Base-by-base conservation (phyloP, 2,888 invertebrate species). In the Marronus borbonicus region DNA sequence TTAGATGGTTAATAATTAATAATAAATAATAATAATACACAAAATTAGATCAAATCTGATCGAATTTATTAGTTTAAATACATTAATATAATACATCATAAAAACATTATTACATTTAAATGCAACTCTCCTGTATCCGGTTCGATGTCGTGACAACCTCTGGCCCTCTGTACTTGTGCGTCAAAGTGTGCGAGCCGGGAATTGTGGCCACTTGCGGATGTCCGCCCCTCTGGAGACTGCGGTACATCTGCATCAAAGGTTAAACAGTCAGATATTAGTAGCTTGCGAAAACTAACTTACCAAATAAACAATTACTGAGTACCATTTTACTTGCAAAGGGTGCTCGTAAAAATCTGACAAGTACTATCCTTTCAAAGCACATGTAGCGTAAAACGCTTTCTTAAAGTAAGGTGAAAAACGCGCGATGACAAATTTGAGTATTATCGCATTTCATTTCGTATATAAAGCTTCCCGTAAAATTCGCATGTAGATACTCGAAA, bases 81-180 rank as follows among this genome's bases (percentile, higher is more conserved):
- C 84, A 85, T 84, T 84, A 84, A 88, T 87, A 81, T 83, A 86
- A 85, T 88, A 88, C 88, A 88, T 88, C 86, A 88, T 88, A 87
- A 88, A 88, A 88, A 88, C 88, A 88, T 86, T 55, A 55, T 55
- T 86, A 87, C 86, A 87, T 88, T 93, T 95, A 96, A 94, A 96
- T 96, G 94, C 96, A 96, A 91, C 95, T 96, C 90, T 96, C 96
- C 89, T 96, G 96, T 90, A 96, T 95, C 86, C 95, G 93, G 90
- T 95, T 95, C 82, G 95, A 95, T 81, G 95, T 95, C 84, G 96
- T 96, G 82, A 96, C 95, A 83, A 96, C 95, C 89, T 96, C 96
- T 81, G 95, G 95, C 85, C 94, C 93, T 85, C 95, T 92, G 82
- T 95, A 92, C 89, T 95, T 95, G 85, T 94, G 94, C 80, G 94